Evolutionary conservation across 2,113 vertebrate genomes (phyloP).

Genomic region (Eublepharis macularius): DNA sequence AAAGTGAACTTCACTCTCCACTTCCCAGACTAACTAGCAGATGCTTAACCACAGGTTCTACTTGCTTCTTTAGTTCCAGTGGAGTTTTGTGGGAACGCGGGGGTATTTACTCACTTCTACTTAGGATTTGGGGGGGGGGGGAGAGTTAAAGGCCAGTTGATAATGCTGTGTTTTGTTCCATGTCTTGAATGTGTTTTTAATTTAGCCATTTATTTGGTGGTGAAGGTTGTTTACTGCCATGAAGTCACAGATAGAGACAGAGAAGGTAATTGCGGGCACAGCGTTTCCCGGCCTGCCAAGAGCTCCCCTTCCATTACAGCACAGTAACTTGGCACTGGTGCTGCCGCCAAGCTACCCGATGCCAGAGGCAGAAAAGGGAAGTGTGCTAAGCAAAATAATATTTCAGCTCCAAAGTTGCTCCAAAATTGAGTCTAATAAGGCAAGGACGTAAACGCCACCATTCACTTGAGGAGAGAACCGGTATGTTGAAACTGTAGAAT

Average conservation of each 20-base stretch:
- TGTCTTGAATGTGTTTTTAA: slow-evolving; percentile 7
- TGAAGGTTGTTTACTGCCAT: slow-evolving; percentile 28
- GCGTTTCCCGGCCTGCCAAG: neutral
- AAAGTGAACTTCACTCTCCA: neutral
- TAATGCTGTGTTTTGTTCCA: slow-evolving; percentile 18
- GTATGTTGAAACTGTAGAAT: neutral
- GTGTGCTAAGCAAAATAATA: neutral
- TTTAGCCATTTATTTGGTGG: slow-evolving; percentile 14
- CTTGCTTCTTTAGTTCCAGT: neutral
- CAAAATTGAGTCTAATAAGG: neutral
- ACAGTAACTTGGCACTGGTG: neutral
- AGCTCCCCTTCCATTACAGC: neutral
- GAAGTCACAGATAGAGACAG: slow-evolving; percentile 20
- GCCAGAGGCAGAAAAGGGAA: neutral
- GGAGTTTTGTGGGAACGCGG: neutral
- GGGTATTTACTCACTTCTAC: neutral
- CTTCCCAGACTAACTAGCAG: neutral
- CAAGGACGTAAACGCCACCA: neutral
- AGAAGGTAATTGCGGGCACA: neutral
- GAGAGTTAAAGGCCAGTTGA: neutral
- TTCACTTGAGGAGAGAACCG: neutral
- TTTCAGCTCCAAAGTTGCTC: neutral
- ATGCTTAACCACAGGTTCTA: neutral
- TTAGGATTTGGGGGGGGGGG: neutral
- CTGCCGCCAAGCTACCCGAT: neutral